These are phyloP conservation scores for Periophthalmus magnuspinnatus DNA, from an alignment of 2,797 vertebrate species.

Conservation along the genomic window DNA sequence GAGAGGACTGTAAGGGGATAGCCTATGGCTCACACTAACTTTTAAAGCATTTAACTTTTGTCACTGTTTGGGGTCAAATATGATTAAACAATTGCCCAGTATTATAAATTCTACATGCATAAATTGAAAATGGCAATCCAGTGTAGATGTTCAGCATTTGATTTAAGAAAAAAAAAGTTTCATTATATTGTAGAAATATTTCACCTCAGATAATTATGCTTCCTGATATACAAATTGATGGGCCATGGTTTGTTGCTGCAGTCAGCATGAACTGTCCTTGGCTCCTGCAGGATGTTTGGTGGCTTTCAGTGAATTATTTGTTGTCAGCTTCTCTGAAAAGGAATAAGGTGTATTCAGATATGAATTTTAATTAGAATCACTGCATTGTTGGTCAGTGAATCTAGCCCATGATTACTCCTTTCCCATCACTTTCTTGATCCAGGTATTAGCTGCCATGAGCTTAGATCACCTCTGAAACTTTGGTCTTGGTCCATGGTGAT, in stretches of 20 bases:
- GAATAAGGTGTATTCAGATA: too few species aligned
- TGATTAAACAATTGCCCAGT: neutral
- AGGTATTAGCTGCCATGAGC: constrained; percentile 15
- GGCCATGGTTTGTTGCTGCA: too few species aligned
- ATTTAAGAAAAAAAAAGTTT: neutral
- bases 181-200: neutral
- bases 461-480: constrained; percentile 40
- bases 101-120: too few species aligned
- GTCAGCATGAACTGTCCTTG: too few species aligned
- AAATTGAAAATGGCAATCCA: too few species aligned
- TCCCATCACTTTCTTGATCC: constrained; percentile 10
- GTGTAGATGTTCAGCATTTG: neutral
- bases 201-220: neutral
- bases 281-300: too few species aligned
- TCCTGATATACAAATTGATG: too few species aligned
- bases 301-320: too few species aligned
- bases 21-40: neutral
- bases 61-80: neutral
- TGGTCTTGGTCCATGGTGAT: constrained; percentile 16
- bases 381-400: neutral
- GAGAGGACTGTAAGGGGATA: constrained; percentile 4
- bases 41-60: neutral
- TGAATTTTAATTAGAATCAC: too few species aligned
- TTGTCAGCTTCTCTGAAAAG: too few species aligned
- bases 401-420: constrained; percentile 4